Base-by-base conservation (phyloP, 2,113 vertebrate genomes). In the Mirza zaza region DNA sequence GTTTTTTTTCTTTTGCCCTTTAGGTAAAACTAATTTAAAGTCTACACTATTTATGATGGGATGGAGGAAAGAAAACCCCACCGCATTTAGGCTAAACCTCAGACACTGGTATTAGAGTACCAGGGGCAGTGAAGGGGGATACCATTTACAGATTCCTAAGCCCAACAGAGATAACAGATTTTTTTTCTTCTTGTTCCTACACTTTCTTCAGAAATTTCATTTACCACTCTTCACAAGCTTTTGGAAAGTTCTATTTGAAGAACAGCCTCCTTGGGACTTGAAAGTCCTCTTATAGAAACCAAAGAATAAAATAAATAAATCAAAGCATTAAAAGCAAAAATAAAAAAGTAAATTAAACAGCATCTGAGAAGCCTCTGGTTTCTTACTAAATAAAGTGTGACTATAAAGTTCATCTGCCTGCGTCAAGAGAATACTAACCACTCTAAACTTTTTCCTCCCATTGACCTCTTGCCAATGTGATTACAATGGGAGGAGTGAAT, bases 401-500 rank as follows among this genome's bases (percentile, higher is more conserved):
- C 42, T 42, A 52, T 81, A 82, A 94, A 81, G 11, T 91, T 61
- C 55, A 0, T 36, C 20, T 93, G 1, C 0, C 89, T 87, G n/a
- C 34, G 90, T 92, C 68, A 75, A 97, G 83, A 96, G 91, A 95
- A 90, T 57, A 81, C 83, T 85, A 67, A 96, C 59, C 57, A 94
- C 17, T 50, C 87, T 71, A 0, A 23, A 32, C 79, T 76, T 10
- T 87, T 29, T 68, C 80, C 45, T 96, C 83, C 42, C 93, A 34
- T 59, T 97, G 98, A 98, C 98, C 97, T 97, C 97, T 96, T 96
- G 96, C 98, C 98, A 98, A 98, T 59, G 97, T 96, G 98, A 98
- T 98, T 98, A 98, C 97, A 98, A 96, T n/a, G 5, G 3, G 93
- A 92, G 96, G 92, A 97, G 97, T 97, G 94, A 61, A 97, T 94